phyloP scores from a whole-genome alignment of 2,113 vertebrate genomes.

The Scomber scombrus region DNA sequence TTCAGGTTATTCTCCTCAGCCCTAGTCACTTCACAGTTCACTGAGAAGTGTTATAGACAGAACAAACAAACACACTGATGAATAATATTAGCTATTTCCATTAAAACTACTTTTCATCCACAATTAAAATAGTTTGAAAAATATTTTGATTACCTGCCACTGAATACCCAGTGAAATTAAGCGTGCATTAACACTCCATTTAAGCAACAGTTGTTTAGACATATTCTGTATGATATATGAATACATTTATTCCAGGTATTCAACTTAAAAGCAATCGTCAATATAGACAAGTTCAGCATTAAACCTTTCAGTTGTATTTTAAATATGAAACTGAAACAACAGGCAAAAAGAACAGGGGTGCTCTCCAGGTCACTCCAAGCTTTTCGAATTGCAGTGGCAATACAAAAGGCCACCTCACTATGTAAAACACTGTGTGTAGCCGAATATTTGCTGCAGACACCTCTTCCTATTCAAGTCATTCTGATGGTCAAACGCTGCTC shows the following conservation, averaged over 20 bases:
- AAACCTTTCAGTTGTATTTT: background rate
- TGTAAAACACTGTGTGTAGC: background rate
- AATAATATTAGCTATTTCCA: background rate
- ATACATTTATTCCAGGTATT: background rate
- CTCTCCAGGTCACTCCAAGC: background rate
- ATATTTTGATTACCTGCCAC: background rate
- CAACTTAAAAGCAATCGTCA: background rate
- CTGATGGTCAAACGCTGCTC: conserved; percentile 8
- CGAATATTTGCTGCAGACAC: background rate
- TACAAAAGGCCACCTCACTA: background rate
- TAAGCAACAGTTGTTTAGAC: no score
- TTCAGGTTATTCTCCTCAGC: background rate
- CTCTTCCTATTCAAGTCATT: conserved; percentile 13
- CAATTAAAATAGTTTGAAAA: background rate
- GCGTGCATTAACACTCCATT: no score
- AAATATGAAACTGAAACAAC: background rate
- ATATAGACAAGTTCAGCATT: background rate
- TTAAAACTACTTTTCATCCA: background rate
- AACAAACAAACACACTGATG: background rate
- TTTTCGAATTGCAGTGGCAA: background rate
- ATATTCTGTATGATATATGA: no score
- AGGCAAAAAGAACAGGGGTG: background rate
- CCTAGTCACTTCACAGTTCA: background rate
- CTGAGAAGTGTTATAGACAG: background rate
- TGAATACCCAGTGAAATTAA: no score